Evolutionary conservation across 1,140 invertebrate species (phyloP).

Genomic region (Apolygus lucorum): DNA sequence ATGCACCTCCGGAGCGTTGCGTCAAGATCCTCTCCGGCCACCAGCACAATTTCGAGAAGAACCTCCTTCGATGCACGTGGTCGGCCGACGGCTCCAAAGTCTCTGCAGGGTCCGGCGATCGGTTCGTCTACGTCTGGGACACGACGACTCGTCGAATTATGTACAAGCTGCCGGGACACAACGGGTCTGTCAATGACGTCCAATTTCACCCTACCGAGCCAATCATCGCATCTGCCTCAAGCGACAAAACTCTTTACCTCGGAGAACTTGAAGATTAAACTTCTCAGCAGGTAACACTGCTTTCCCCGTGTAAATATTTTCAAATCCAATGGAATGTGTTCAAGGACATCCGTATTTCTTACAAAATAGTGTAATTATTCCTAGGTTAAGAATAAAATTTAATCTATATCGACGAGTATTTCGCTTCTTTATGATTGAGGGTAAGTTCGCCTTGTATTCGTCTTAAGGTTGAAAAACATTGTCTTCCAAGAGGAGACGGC

Average conservation of each 20-base stretch:
- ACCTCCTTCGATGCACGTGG: conserved; percentile 81
- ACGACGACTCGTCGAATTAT: conserved; percentile 80
- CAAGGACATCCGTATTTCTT: no score
- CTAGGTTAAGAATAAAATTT: no score
- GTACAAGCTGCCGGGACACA: conserved; percentile 96
- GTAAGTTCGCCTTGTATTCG: no score
- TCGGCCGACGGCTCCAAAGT: conserved; percentile 76
- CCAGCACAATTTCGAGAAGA: conserved; percentile 98
- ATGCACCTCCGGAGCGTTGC: conserved; percentile 81
- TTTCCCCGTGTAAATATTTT: neutral
- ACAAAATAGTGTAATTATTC: no score
- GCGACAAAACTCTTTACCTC: conserved; percentile 92
- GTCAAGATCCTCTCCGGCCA: conserved; percentile 88
- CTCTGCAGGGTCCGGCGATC: conserved; percentile 85
- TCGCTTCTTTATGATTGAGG: no score
- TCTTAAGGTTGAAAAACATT: no score
- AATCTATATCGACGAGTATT: no score
- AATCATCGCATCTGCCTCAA: conserved; percentile 83
- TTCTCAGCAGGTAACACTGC: neutral
- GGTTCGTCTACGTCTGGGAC: conserved; percentile 96
- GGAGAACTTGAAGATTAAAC: conserved; percentile 75
- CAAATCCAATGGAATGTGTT: neutral
- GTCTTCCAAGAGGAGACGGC: no score
- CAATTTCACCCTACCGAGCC: conserved; percentile 95
- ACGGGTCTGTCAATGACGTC: conserved; percentile 93